Percentiles rank a stretch among this genome's conserved stretches.
Evolutionary conservation across 2,888 invertebrate genomes (phyloP).

Genomic region (Zelleria hepariella): DNA sequence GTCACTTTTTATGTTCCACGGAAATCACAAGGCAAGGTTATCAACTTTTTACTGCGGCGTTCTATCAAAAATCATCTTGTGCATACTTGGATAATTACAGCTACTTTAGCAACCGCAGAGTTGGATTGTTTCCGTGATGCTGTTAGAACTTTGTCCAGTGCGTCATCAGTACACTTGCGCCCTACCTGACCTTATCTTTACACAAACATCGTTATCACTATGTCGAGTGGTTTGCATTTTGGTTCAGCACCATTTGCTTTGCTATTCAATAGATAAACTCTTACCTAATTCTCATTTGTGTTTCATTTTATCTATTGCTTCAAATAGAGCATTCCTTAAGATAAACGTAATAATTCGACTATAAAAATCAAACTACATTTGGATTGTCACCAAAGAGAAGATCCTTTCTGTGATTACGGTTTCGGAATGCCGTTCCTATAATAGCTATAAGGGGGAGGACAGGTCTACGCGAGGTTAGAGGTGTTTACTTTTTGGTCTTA

Average conservation of each 20-base stretch:
- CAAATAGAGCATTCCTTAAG: not conserved
- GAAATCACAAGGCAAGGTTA: not conserved
- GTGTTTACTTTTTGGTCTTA: constrained; percentile 18
- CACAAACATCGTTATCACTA: constrained; percentile 22
- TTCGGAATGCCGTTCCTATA: constrained; percentile 25
- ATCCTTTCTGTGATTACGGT: constrained; percentile 21
- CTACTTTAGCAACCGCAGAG: not conserved
- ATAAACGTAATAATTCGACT: not conserved
- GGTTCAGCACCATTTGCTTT: constrained; percentile 7
- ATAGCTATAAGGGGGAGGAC: constrained; percentile 29
- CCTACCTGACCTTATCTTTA: constrained; percentile 25
- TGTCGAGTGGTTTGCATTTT: constrained; percentile 10
- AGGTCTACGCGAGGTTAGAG: constrained; percentile 24
- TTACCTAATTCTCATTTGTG: not conserved
- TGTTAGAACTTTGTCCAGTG: constrained; percentile 12
- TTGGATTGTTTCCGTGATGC: not conserved
- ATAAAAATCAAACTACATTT: not conserved
- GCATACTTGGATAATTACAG: not conserved
- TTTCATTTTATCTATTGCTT: not conserved
- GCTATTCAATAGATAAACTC: not conserved
- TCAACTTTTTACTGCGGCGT: not conserved
- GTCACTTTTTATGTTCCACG: not conserved
- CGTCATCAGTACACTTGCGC: constrained; percentile 17
- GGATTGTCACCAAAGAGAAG: constrained; percentile 8
- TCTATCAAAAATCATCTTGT: not conserved